phyloP scores from a whole-genome alignment of 2,888 invertebrate species.

The Allophyes oxyacanthae region DNA sequence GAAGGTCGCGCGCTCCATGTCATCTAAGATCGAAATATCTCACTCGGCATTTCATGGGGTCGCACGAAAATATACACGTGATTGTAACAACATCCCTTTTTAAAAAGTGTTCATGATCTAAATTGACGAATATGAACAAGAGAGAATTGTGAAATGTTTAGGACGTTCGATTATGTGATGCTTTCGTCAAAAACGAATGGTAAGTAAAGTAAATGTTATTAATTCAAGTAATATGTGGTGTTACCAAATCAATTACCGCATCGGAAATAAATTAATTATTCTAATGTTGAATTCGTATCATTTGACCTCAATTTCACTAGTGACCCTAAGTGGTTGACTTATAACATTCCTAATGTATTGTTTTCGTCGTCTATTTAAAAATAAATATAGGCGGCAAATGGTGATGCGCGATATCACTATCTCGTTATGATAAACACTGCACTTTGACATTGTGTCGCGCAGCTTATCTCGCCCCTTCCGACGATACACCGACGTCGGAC shows the following conservation, averaged over 20 bases:
- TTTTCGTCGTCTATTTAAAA: constrained; percentile 31
- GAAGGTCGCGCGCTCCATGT: too few relatives aligned
- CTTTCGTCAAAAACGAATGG: too few relatives aligned
- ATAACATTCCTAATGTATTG: constrained; percentile 39
- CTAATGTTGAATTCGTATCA: constrained; percentile 21
- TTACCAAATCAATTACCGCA: constrained; percentile 14
- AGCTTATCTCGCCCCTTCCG: constrained; percentile 66
- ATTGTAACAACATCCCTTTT: too few relatives aligned
- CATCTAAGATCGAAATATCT: too few relatives aligned
- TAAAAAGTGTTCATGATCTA: too few relatives aligned
- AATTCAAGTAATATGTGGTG: too few relatives aligned
- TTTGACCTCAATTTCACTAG: constrained; percentile 8
- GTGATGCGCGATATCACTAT: constrained; percentile 50
- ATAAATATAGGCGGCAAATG: constrained; percentile 19
- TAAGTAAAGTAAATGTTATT: too few relatives aligned
- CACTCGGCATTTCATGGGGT: too few relatives aligned
- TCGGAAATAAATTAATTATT: constrained; percentile 17
- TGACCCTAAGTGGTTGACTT: constrained; percentile 20
- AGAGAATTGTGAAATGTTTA: too few relatives aligned
- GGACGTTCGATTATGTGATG: too few relatives aligned
- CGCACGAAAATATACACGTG: too few relatives aligned
- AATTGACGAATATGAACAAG: too few relatives aligned
- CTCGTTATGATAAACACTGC: constrained; percentile 51
- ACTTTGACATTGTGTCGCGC: constrained; percentile 68
- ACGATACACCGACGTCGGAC: constrained; percentile 51